Base-by-base conservation (phyloP, 2,113 vertebrate genomes). In the Ophiodon elongatus region DNA sequence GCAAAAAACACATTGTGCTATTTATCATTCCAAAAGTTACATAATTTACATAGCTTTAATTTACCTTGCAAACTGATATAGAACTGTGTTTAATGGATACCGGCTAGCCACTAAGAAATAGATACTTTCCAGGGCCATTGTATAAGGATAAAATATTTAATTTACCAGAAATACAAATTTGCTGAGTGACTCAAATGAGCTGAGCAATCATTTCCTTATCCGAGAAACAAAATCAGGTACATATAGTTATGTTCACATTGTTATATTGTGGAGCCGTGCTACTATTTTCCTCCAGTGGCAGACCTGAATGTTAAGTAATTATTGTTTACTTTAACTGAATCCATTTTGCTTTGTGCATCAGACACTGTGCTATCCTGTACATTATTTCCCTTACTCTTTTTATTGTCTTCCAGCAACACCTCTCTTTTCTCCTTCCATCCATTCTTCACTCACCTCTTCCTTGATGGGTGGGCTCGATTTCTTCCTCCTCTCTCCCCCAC, bases 401-500 rank as follows among this genome's bases (percentile, higher is more conserved):
- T 62, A 29, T 72, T 73, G 35, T 23, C 25, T 64, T 68, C 0
- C 65, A 45, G 25, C 1, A 33, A 29, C 23, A 1, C 29, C 35
- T 60, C 60, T 76, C 31, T 73, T 47, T 65, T 31, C 70, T 39
- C 14, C 47, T 13, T 27, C 31, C 33, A 73, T 27, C 17, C 23
- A 33, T 68, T 76, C 43, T 69, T 79, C 39, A 39, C 62, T 56
- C 52, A 59, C 50, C 35, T 76, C 3, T 71, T 74, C 39, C 62
- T 56, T 33, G n/a, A 68, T 33, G 0, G 43, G 80, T 37, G 17
- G 25, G 33, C 50, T 33, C 14, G 11, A 74, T 65, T 67, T 47
- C 47, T 39, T 68, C 79, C 37, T 60, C 45, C 31, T 76, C 50
- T 4, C 68, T 27, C 6, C 63, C 75, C 47, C 21, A 35, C 65